Evolutionary conservation across 2,888 invertebrate genomes (phyloP), one percentile per base, ranked within the genome.

Genomic region (Agriopis aurantiaria): DNA sequence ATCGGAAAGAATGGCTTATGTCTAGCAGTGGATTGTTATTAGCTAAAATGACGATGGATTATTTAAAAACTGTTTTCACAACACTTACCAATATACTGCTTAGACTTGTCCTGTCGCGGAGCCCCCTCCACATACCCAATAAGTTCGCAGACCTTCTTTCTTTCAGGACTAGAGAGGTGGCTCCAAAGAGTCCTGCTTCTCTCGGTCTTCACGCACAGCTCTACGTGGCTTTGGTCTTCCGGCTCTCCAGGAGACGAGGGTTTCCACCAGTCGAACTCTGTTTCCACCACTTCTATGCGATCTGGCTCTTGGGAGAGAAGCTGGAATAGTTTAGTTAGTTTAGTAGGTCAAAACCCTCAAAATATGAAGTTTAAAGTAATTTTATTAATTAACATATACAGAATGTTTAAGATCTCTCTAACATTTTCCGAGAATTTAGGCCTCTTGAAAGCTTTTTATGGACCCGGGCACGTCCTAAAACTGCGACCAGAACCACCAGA

Each of bases 151-250:
- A 96, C 92, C 66, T 92, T 93, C 78, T 93, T 91, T 83, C 94
- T 96, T 79, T 96, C 96, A 33, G 96, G 96, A 70, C 95, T 95
- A 0, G 95, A 95, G 49, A 96, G 92, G 75, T 96, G 95, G 33
- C 96, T 95, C 94, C 96, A 96, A 49, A 95, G 81, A 0, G 93
- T 95, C 73, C 93, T 89, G 55, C 93, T 92, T 63, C 95, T 91
- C 73, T 95, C 95, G 0, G 91, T 91, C 78, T 94, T 94, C 0
- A 95, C 95, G 76, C 94, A 93, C 45, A 96, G 85, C 74, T 94
- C 92, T 45, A 92, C 91, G 5, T 87, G 87, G 0, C 78, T 71
- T 69, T 80, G 85, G 8, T 68, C 23, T 3, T 81, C 80, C 11
- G 77, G 80, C 5, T 88, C 89, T 0, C 79, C 71, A 10, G 89